Conservation (phyloP, 2,113 vertebrate species). For the Oenanthe melanoleuca region DNA sequence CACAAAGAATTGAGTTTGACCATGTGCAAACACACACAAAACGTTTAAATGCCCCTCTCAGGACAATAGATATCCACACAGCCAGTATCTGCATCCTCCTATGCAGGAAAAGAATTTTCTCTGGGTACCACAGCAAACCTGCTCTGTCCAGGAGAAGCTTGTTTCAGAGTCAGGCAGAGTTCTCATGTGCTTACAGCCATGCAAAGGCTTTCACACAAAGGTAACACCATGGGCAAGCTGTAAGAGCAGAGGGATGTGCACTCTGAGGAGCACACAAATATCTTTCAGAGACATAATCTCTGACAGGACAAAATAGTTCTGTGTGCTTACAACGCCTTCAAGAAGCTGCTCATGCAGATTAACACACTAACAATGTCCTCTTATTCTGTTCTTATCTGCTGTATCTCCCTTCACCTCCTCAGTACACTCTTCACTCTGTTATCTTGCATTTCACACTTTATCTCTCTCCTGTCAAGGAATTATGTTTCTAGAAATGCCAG, state of each 20-base stretch:
- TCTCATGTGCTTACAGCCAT: neutral
- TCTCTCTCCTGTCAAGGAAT: neutral
- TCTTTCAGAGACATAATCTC: neutral
- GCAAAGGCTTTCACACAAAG: neutral
- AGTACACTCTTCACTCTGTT: neutral
- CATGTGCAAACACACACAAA: neutral
- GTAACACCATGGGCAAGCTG: neutral
- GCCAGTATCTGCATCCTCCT: neutral
- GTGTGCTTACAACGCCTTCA: neutral
- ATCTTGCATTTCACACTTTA: neutral
- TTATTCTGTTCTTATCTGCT: neutral
- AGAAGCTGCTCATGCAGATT: neutral
- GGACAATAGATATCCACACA: neutral
- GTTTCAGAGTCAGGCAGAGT: neutral
- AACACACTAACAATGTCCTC: neutral
- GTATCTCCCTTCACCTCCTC: neutral
- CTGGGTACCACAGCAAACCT: neutral
- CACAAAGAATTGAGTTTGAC: neutral
- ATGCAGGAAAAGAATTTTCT: neutral
- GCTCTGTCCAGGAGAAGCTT: neutral
- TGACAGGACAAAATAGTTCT: neutral
- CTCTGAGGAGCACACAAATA: neutral
- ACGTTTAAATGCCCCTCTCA: neutral
- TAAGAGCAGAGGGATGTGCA: neutral
- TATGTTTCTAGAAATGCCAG: neutral